phyloP scores from a whole-genome alignment of 2,797 vertebrate species.

The Acomys russatus region DNA sequence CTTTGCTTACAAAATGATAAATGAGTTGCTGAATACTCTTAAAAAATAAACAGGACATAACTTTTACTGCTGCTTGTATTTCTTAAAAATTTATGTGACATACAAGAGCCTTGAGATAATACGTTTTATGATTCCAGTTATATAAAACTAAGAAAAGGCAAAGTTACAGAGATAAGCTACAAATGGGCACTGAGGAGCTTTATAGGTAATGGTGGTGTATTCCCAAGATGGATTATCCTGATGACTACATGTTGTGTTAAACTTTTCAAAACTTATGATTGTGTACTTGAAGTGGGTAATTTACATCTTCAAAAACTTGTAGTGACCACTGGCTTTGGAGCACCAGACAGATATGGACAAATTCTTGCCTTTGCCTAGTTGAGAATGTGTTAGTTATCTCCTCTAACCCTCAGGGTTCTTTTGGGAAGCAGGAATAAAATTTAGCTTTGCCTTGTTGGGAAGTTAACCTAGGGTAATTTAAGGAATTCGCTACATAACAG shows the following conservation, averaged over 20 bases:
- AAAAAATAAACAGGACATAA: not conserved
- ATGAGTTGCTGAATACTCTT: not conserved
- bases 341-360: slow-evolving; percentile 17
- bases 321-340: not conserved
- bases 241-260: slow-evolving; percentile 10
- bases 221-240: not conserved
- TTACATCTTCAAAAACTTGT: not conserved
- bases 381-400: not conserved
- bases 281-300: not conserved
- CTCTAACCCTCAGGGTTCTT: not conserved
- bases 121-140: not conserved
- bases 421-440: not conserved
- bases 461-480: not conserved
- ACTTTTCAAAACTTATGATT: not conserved
- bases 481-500: not conserved
- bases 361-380: not conserved
- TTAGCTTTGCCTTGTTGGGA: not conserved
- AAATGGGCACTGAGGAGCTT: not conserved
- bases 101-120: not conserved
- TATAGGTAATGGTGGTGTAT: not conserved
- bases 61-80: not conserved
- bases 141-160: not conserved
- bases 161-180: not conserved
- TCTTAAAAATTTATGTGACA: not conserved
- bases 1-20: not conserved